Conservation (phyloP, 2,888 invertebrate species). For the Dryocosmus kuriphilus region DNA sequence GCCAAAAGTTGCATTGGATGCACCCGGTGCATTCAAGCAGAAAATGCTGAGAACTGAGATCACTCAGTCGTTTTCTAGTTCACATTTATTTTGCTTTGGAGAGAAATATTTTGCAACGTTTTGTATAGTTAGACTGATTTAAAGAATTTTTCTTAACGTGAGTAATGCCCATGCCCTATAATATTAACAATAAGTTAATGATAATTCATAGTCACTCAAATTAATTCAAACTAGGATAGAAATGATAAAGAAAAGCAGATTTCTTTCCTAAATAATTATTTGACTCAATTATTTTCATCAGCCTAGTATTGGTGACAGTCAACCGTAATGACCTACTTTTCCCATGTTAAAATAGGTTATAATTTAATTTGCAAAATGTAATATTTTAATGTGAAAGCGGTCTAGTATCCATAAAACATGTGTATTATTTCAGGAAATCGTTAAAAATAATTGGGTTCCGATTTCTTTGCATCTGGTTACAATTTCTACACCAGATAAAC, state of each 20-base stretch:
- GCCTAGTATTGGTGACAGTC: too few relatives aligned
- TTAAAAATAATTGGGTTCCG: conserved; percentile 35
- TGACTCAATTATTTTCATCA: too few relatives aligned
- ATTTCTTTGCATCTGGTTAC: conserved; percentile 31
- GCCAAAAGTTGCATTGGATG: background rate
- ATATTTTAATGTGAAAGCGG: background rate
- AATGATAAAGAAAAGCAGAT: too few relatives aligned
- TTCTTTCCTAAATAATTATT: too few relatives aligned
- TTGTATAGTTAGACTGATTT: too few relatives aligned
- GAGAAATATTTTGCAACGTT: background rate
- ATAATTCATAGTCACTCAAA: too few relatives aligned
- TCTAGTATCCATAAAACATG: conserved; percentile 2
- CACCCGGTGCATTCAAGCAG: background rate
- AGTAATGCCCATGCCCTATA: too few relatives aligned
- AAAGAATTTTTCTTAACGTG: too few relatives aligned
- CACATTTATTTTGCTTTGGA: background rate
- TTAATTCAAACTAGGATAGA: too few relatives aligned
- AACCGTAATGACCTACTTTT: too few relatives aligned
- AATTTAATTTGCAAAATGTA: background rate
- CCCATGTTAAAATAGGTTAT: background rate
- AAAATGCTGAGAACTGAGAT: conserved; percentile 2
- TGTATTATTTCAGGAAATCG: conserved; percentile 32
- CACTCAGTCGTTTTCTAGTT: background rate
- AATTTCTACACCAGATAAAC: conserved; percentile 24
- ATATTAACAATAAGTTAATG: too few relatives aligned